Conservation (phyloP, 2,797 vertebrate genomes). For the Anolis apletophallus region DNA sequence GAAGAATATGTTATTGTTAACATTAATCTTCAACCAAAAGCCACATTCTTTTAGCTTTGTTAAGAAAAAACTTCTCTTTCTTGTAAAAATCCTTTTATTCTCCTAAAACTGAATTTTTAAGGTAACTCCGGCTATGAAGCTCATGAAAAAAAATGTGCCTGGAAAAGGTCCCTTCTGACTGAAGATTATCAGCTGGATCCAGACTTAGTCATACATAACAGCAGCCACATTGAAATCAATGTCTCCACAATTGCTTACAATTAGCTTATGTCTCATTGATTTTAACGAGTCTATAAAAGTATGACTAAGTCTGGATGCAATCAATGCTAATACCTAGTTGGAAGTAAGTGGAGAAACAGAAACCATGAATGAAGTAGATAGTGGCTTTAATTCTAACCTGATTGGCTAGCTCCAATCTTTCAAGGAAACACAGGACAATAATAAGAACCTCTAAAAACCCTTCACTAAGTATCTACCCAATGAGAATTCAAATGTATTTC, state of each 20-base stretch:
- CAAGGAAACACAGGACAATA: not conserved
- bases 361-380: not conserved
- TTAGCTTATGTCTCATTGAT: not conserved
- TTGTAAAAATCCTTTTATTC: slow-evolving; percentile 42
- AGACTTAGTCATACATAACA: not conserved
- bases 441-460: too few relatives aligned
- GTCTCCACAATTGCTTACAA: not conserved
- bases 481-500: too few relatives aligned
- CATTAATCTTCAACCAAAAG: slow-evolving; percentile 61
- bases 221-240: not conserved
- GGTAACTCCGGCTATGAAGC: slow-evolving; percentile 50
- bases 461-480: too few relatives aligned
- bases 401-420: not conserved
- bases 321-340: slow-evolving; percentile 27
- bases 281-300: not conserved
- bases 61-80: slow-evolving; percentile 48
- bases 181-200: not conserved
- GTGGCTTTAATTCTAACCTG: not conserved
- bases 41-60: slow-evolving; percentile 41
- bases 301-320: not conserved
- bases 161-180: slow-evolving; percentile 49
- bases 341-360: not conserved
- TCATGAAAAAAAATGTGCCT: slow-evolving; percentile 32
- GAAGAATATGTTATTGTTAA: slow-evolving; percentile 59
- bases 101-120: slow-evolving; percentile 60